Conservation (phyloP, 2,888 invertebrate species). For the Apotomis capreana region DNA sequence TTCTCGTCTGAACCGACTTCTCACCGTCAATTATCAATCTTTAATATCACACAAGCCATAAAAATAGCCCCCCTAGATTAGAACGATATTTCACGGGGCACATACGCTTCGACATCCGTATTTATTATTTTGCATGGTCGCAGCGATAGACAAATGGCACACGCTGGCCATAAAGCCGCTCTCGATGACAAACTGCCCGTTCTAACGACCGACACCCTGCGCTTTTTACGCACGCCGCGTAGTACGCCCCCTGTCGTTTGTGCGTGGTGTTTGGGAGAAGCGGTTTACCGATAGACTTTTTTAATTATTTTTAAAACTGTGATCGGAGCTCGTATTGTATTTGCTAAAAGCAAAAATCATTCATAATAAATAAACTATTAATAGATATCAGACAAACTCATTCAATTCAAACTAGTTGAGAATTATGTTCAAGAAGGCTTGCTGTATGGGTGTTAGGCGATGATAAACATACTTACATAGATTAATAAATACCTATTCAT, state of each 20-base stretch:
- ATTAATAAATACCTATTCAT: too few relatives aligned
- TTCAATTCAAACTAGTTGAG: too few relatives aligned
- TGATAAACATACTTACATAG: too few relatives aligned
- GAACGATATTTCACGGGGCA: constrained; percentile 33
- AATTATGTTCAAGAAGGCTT: too few relatives aligned
- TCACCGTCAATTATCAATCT: constrained; percentile 23
- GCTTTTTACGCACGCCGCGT: constrained; percentile 66
- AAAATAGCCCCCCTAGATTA: constrained; percentile 34
- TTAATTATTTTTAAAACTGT: too few relatives aligned
- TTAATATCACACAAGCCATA: constrained; percentile 30
- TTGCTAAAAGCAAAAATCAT: too few relatives aligned
- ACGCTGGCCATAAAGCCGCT: constrained; percentile 68
- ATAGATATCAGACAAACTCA: too few relatives aligned
- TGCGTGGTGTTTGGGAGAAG: constrained; percentile 40
- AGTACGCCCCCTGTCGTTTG: constrained; percentile 55
- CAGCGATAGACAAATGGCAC: constrained; percentile 45
- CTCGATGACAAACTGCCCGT: constrained; percentile 68
- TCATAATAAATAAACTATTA: too few relatives aligned
- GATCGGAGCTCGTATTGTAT: too few relatives aligned
- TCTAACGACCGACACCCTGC: constrained; percentile 60
- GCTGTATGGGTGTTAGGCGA: too few relatives aligned
- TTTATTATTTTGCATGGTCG: constrained; percentile 46
- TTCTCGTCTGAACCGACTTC: background rate
- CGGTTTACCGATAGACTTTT: background rate
- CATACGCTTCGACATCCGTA: constrained; percentile 37